phyloP scores from a whole-genome alignment of 2,888 invertebrate species.

The Cantharis rufa region DNA sequence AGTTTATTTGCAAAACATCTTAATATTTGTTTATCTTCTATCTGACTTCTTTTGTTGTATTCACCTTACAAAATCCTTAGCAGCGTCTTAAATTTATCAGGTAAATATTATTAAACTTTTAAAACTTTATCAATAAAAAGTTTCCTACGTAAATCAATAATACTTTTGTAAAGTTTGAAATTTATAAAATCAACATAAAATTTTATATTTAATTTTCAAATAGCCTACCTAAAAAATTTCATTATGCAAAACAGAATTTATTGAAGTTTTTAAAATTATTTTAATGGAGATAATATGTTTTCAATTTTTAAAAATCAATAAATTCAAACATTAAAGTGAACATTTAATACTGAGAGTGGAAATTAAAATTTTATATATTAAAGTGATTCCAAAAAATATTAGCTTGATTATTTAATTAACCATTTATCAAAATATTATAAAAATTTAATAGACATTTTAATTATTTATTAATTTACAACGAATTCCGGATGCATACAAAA shows the following conservation, averaged over 20 bases:
- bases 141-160: not conserved
- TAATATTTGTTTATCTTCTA: not conserved
- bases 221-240: not conserved
- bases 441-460: not conserved
- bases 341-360: not conserved
- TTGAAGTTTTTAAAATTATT: not conserved
- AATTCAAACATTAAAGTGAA: not conserved
- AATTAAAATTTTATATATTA: not conserved
- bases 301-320: not conserved
- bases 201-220: not conserved
- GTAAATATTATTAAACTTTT: not conserved
- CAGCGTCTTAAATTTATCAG: not conserved
- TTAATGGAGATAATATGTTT: not conserved
- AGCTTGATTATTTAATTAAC: not conserved
- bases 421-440: too few species aligned
- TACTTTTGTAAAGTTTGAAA: not conserved
- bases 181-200: not conserved
- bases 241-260: not conserved
- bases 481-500: not conserved
- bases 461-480: not conserved
- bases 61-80: not conserved
- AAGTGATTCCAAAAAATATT: not conserved
- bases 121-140: not conserved
- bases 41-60: not conserved
- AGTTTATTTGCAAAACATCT: not conserved